Evolutionary conservation across 2,113 vertebrate species (phyloP).

Genomic region (Arizona elegans): DNA sequence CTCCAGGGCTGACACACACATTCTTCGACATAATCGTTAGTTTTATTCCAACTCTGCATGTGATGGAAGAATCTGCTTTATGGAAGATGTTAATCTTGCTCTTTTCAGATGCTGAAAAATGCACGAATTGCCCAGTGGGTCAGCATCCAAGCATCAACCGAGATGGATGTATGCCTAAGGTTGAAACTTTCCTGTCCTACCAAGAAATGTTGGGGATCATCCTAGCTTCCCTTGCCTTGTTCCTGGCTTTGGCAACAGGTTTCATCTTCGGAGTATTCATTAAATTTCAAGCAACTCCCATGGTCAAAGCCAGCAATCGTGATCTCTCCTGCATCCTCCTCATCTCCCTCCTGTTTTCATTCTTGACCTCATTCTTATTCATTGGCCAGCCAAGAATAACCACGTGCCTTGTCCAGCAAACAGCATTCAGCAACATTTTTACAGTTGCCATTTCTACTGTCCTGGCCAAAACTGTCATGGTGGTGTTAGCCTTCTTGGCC

Average conservation of each 20-base stretch:
- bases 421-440: neutral
- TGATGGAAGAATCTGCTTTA: neutral
- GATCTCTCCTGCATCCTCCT: neutral
- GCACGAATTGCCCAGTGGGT: neutral
- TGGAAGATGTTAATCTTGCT: neutral
- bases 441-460: neutral
- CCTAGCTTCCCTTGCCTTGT: neutral
- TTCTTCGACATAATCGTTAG: too few relatives aligned
- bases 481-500: neutral
- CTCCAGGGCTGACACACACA: too few relatives aligned
- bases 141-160: neutral
- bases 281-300: neutral
- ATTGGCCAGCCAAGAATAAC: neutral
- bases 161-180: neutral
- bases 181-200: neutral
- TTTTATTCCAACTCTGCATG: too few relatives aligned
- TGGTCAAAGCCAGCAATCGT: neutral
- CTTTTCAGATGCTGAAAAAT: neutral
- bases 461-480: neutral
- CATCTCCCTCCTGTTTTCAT: neutral
- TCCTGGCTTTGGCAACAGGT: neutral
- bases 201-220: neutral
- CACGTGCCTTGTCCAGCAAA: neutral
- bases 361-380: neutral
- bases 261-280: neutral